Base-by-base conservation (phyloP, 2,888 invertebrate genomes). In the Ommatoiulus sabulosus region DNA sequence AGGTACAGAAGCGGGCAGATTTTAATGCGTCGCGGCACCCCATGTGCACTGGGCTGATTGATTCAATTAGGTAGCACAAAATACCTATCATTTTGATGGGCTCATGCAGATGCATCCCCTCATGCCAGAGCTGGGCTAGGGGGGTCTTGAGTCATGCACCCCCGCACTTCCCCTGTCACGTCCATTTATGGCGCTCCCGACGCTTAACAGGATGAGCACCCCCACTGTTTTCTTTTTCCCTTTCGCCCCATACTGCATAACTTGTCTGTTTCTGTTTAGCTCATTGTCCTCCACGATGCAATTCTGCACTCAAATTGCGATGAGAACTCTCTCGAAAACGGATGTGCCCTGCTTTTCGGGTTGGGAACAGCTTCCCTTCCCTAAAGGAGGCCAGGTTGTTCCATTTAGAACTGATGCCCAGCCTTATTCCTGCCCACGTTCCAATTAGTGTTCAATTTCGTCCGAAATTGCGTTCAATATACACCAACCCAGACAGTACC, bases 1-100 rank as follows among this genome's bases (percentile, higher is more conserved):
- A n/a, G n/a, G n/a, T n/a, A n/a, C 46, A 46, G 46, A 46, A 8
- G 8, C 6, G 46, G 46, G 46, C n/a, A 5, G 57, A n/a, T 63
- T 10, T 63, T 63, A 10, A 63, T n/a, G 52, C 52, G 52, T 12
- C 15, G 52, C 8, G 15, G 52, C 52, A 15, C 57, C 57, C n/a
- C 57, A 63, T 63, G 57, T 63, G 57, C 57, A 63, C 57, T n/a
- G n/a, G n/a, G 57, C n/a, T 63, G 57, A 63, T 63, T 63, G 57
- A 63, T 63, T 63, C 57, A 63, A 63, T 63, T 63, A 63, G 57
- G 57, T 12, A n/a, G n/a, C 57, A n/a, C 57, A 63, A 63, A 12
- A 63, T 63, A 63, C 57, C 57, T 63, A 63, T 63, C 57, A 63
- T 63, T 63, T 63, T 63, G 57, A 63, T 63, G 57, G 17, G 57